These are phyloP conservation scores for Macrophya annulata DNA, from an alignment of 2,888 invertebrate species.

Conservation along the genomic window DNA sequence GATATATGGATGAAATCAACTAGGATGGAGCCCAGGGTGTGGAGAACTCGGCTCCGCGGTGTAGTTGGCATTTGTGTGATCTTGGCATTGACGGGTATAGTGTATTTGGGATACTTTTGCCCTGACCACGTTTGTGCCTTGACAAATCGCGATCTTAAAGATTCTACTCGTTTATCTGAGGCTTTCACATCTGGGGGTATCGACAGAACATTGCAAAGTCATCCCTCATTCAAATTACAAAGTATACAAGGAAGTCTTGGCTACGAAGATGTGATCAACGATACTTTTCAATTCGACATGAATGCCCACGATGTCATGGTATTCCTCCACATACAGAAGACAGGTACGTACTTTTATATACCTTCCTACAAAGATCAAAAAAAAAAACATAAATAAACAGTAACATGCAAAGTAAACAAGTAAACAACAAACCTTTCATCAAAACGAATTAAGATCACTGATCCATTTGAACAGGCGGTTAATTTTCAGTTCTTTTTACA, in stretches of 20 bases:
- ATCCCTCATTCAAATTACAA: slow-evolving; percentile 75
- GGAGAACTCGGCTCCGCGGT: slow-evolving; percentile 86
- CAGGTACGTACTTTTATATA: slow-evolving; percentile 81
- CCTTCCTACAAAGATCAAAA: not conserved
- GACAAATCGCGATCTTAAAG: slow-evolving; percentile 83
- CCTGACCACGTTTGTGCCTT: slow-evolving; percentile 93
- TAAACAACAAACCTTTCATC: not conserved
- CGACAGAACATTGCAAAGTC: slow-evolving; percentile 71
- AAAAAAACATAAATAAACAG: not conserved
- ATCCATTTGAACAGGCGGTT: not conserved
- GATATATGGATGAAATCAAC: slow-evolving; percentile 68
- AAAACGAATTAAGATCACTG: not conserved
- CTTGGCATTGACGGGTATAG: slow-evolving; percentile 91
- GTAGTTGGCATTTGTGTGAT: slow-evolving; percentile 91
- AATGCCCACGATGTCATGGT: slow-evolving; percentile 98
- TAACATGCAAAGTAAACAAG: not conserved
- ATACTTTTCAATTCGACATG: slow-evolving; percentile 94
- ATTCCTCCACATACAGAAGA: slow-evolving; percentile 99
- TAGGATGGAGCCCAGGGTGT: slow-evolving; percentile 89
- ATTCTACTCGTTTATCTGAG: slow-evolving; percentile 72
- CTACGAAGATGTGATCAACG: slow-evolving; percentile 93
- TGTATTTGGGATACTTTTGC: slow-evolving; percentile 95
- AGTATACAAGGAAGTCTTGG: slow-evolving; percentile 83
- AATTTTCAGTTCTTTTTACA: not conserved
- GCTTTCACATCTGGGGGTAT: slow-evolving; percentile 68